phyloP scores from a whole-genome alignment of 2,888 invertebrate genomes.

The Venustoraphidia nigricollis region DNA sequence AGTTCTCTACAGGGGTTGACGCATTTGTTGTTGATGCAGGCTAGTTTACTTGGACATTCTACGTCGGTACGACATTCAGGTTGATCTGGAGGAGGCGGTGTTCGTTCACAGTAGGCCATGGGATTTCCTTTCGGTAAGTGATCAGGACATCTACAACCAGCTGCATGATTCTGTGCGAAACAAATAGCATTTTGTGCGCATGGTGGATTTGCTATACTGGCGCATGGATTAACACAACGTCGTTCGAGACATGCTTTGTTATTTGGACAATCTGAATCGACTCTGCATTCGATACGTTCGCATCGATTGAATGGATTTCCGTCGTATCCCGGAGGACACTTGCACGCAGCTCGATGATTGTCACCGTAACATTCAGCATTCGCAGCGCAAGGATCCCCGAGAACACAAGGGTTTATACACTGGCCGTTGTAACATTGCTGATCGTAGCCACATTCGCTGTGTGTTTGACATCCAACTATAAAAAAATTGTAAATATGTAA shows the following conservation, averaged over 20 bases:
- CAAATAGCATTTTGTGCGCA: constrained; percentile 77
- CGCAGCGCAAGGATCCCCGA: constrained; percentile 66
- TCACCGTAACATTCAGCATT: constrained; percentile 74
- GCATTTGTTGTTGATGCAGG: constrained; percentile 65
- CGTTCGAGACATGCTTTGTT: constrained; percentile 56
- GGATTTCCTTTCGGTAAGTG: constrained; percentile 68
- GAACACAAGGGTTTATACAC: constrained; percentile 66
- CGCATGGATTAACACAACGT: constrained; percentile 68
- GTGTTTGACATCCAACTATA: constrained; percentile 67
- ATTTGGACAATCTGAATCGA: constrained; percentile 62
- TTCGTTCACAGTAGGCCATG: constrained; percentile 52
- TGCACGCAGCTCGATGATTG: constrained; percentile 64
- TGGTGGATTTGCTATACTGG: constrained; percentile 43
- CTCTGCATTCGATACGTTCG: constrained; percentile 61
- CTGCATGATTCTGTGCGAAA: constrained; percentile 62
- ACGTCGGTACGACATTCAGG: constrained; percentile 62
- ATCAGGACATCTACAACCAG: constrained; percentile 70
- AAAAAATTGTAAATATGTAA: constrained; percentile 7
- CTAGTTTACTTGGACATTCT: constrained; percentile 66
- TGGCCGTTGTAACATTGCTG: constrained; percentile 71
- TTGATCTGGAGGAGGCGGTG: constrained; percentile 29
- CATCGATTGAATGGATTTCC: constrained; percentile 73
- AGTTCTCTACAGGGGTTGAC: constrained; percentile 63
- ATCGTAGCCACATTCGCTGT: constrained; percentile 64
- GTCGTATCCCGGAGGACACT: constrained; percentile 56